A percentile compares a stretch with the other conserved stretches of the same genome.
These are phyloP conservation scores for Seriola rivoliana DNA, from an alignment of 2,113 vertebrate genomes.

Conservation along the genomic window DNA sequence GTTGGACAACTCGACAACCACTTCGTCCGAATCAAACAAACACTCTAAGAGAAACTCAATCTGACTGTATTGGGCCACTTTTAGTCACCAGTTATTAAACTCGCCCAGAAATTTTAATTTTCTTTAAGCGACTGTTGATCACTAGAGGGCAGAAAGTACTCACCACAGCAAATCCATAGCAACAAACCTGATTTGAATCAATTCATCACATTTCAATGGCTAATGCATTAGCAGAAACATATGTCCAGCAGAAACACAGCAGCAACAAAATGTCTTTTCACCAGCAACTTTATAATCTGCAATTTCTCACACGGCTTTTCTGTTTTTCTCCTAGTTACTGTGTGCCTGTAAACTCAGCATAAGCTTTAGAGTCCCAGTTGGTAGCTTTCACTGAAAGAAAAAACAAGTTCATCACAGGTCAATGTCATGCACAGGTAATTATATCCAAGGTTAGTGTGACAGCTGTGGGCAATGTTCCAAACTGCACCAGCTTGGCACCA, in stretches of 20 bases:
- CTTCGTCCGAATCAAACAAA: too few species aligned
- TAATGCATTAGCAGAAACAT: background rate
- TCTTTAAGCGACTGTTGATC: background rate
- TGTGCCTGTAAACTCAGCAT: slow-evolving; percentile 17
- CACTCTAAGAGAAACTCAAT: too few species aligned
- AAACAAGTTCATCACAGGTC: slow-evolving; percentile 27
- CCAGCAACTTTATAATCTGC: slow-evolving; percentile 7
- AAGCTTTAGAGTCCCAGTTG: slow-evolving; percentile 3
- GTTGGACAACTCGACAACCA: too few species aligned
- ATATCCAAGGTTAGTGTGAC: slow-evolving; percentile 40
- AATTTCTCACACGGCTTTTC: background rate
- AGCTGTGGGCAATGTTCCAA: slow-evolving; percentile 27
- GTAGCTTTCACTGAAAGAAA: slow-evolving; percentile 22
- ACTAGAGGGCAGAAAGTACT: background rate
- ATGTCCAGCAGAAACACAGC: background rate
- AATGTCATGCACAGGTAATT: slow-evolving; percentile 52
- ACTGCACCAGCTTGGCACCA: slow-evolving; percentile 43
- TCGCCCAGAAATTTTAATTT: background rate
- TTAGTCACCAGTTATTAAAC: background rate
- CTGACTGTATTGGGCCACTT: too few species aligned
- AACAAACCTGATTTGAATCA: background rate
- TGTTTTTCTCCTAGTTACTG: background rate
- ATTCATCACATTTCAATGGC: background rate
- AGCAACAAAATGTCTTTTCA: background rate
- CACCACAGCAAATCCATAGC: background rate